Evolutionary conservation across 2,888 invertebrate species (phyloP).

Genomic region (Podabrus alpinus): DNA sequence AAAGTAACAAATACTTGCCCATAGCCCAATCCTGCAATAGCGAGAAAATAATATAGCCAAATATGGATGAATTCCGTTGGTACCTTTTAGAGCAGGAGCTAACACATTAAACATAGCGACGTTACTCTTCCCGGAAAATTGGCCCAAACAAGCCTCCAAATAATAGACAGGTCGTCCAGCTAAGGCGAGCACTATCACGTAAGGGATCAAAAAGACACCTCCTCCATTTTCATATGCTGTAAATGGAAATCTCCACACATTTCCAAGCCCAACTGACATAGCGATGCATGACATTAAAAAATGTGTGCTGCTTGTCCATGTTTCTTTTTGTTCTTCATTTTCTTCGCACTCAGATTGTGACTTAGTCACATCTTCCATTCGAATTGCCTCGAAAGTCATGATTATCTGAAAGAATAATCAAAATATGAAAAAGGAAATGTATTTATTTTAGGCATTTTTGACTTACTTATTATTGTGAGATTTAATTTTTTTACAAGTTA

Average conservation of each 20-base stretch:
- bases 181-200: neutral
- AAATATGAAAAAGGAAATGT: too few relatives aligned
- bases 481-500: too few relatives aligned
- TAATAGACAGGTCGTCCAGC: neutral
- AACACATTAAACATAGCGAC: neutral
- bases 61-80: neutral
- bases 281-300: slow-evolving; percentile 77
- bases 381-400: neutral
- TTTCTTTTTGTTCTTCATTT: slow-evolving; percentile 35
- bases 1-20: slow-evolving; percentile 66
- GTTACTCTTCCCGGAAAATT: slow-evolving; percentile 6
- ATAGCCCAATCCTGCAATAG: slow-evolving; percentile 64
- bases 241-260: slow-evolving; percentile 70
- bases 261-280: slow-evolving; percentile 73
- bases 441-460: too few relatives aligned
- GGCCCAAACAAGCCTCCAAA: slow-evolving; percentile 1
- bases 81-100: neutral
- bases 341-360: neutral
- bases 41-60: neutral
- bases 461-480: too few relatives aligned
- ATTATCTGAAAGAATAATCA: neutral
- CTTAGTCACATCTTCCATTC: neutral
- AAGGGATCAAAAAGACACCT: slow-evolving; percentile 57
- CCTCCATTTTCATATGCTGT: slow-evolving; percentile 74
- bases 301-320: slow-evolving; percentile 69